Evolutionary conservation across 2,888 invertebrate genomes (phyloP).

Genomic region (Aphelenchoides bicaudatus): DNA sequence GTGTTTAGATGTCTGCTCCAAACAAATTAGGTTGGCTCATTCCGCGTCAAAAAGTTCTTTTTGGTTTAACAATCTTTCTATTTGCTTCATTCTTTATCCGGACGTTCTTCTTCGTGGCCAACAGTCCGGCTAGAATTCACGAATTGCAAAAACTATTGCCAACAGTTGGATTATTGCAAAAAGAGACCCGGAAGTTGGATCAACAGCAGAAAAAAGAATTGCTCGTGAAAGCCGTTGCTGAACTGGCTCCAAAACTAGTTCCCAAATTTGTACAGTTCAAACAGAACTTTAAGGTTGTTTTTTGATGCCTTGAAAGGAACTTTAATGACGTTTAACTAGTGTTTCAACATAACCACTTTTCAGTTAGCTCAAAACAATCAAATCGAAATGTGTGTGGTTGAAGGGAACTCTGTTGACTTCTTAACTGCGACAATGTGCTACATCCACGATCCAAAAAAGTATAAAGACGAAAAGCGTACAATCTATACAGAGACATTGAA

Average conservation of each 20-base stretch:
- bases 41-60: background rate
- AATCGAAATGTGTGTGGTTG: slow-evolving; percentile 2
- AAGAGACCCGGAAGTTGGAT: no score
- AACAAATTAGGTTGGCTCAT: background rate
- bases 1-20: background rate
- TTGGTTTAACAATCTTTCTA: background rate
- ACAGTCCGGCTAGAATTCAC: no score
- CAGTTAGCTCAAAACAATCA: background rate
- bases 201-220: slow-evolving; percentile 2
- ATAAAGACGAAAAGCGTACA: background rate
- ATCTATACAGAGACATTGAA: background rate
- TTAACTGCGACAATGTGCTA: background rate
- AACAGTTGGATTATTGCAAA: no score
- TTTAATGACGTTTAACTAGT: background rate
- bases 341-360: background rate
- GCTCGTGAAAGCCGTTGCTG: background rate
- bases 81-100: background rate
- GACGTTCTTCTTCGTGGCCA: no score
- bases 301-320: background rate
- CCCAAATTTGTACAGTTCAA: background rate
- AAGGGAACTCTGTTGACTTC: background rate
- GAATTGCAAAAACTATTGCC: no score
- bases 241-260: background rate
- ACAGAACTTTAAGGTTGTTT: slow-evolving; percentile 8
- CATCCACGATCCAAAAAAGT: background rate